Percentiles rank a stretch among this genome's conserved stretches.
phyloP scores from a whole-genome alignment of 2,888 invertebrate species.

The Pteria penguin region DNA sequence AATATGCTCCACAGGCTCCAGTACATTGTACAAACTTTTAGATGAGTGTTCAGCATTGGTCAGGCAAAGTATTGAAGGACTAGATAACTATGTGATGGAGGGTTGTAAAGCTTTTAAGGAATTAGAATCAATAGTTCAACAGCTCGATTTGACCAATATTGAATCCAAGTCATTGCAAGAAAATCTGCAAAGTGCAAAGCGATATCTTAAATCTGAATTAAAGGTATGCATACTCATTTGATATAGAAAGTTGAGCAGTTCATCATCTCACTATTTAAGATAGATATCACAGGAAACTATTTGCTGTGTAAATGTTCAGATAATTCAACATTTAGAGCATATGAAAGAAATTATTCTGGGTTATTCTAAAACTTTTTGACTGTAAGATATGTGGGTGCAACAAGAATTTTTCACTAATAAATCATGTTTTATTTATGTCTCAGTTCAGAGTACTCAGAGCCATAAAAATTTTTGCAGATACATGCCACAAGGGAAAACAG shows the following conservation, averaged over 20 bases:
- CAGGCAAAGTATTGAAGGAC: constrained; percentile 1
- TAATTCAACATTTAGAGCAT: too few species aligned
- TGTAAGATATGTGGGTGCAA: too few species aligned
- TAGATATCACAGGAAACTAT: background rate
- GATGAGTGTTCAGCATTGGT: constrained; percentile 3
- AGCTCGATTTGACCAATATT: background rate
- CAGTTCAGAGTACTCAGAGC: too few species aligned
- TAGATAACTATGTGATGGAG: background rate
- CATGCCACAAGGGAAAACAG: background rate
- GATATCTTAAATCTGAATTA: constrained; percentile 3
- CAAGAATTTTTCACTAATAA: too few species aligned
- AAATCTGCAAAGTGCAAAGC: background rate
- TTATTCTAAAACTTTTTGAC: too few species aligned
- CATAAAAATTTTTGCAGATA: background rate
- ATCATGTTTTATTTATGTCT: too few species aligned
- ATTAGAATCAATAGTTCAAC: background rate
- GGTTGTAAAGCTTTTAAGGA: background rate
- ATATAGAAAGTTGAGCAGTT: background rate
- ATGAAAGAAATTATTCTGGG: too few species aligned
- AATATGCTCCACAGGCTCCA: too few species aligned
- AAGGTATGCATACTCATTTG: constrained; percentile 1
- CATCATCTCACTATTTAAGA: background rate
- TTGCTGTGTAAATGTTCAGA: too few species aligned
- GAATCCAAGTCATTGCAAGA: background rate
- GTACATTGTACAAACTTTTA: too few species aligned